Base-by-base conservation (phyloP, 2,797 vertebrate species). In the Hippopotamyrus pictus region DNA sequence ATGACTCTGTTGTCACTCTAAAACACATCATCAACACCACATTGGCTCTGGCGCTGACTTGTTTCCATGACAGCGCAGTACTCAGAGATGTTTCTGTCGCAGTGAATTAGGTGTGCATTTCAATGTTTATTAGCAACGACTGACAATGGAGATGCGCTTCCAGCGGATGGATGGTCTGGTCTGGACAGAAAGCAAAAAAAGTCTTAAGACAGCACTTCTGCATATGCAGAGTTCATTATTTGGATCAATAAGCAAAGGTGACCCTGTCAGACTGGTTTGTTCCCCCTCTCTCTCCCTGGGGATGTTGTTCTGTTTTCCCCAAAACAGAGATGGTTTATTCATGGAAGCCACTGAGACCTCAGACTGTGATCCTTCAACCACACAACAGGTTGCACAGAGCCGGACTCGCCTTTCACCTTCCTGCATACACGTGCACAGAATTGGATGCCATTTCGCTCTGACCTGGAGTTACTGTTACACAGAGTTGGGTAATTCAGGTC, bases 61-160 rank as follows among this genome's bases (percentile, higher is more conserved):
- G 88, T 92, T 83, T 88, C 90, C 89, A 91, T 91, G 91, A 90
- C 89, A 90, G 92, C 91, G 37, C 37, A 82, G 51, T 89, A 73
- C 25, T 17, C 57, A 79, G 73, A 89, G 65, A 89, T 50, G 88
- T 91, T 57, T 46, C 91, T 90, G 91, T 93, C 79, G 91, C 88
- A 92, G 92, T 91, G 83, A 85, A 53, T 79, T 79, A 79, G 73
- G 73, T 79, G 33, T 41, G 17, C 14, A 37, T 79, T 79, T 79
- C 33, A 79, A 19, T 44, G 37, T 44, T 17, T 79, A 41, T 79
- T 79, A 79, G 73, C 73, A 41, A 79, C 37, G 8, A 50, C 44
- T 48, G 14, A 48, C 44, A 25, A 46, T 44, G 46, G 19, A 12
- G 44, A 3, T 22, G 8, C 0, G 9, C 79, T 84, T 22, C 46